Evolutionary conservation across 2,888 invertebrate genomes (phyloP).

Genomic region (Cataglyphis rosenhaueri): DNA sequence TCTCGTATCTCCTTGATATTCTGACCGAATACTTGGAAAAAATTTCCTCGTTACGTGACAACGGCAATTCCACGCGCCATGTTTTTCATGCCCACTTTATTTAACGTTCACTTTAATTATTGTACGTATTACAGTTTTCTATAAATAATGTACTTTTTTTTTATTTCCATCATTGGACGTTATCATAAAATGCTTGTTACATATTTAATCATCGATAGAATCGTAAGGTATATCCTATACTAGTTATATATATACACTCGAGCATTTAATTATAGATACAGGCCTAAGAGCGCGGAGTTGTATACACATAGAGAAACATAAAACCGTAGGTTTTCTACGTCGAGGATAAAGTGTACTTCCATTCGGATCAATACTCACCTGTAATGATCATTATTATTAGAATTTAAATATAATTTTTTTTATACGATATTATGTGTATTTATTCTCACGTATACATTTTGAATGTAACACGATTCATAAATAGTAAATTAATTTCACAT

Average conservation of each 20-base stretch:
- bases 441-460: not conserved
- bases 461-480: not conserved
- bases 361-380: constrained; percentile 3
- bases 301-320: not conserved
- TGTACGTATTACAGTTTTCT: not conserved
- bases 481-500: not conserved
- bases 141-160: not conserved
- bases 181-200: constrained; percentile 7
- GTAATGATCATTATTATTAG: constrained; percentile 17
- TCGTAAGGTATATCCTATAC: not conserved
- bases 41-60: constrained; percentile 53
- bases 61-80: constrained; percentile 14
- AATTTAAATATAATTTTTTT: not conserved
- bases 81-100: not conserved
- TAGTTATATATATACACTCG: not conserved
- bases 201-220: not conserved
- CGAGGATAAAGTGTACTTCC: not conserved
- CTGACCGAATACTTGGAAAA: constrained; percentile 40
- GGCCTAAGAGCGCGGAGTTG: not conserved
- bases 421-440: not conserved
- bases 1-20: constrained; percentile 67
- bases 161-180: not conserved
- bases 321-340: not conserved
- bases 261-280: constrained; percentile 20
- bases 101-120: constrained; percentile 10